phyloP scores from a whole-genome alignment of 2,888 invertebrate genomes.

The Cryptocephalus primarius region DNA sequence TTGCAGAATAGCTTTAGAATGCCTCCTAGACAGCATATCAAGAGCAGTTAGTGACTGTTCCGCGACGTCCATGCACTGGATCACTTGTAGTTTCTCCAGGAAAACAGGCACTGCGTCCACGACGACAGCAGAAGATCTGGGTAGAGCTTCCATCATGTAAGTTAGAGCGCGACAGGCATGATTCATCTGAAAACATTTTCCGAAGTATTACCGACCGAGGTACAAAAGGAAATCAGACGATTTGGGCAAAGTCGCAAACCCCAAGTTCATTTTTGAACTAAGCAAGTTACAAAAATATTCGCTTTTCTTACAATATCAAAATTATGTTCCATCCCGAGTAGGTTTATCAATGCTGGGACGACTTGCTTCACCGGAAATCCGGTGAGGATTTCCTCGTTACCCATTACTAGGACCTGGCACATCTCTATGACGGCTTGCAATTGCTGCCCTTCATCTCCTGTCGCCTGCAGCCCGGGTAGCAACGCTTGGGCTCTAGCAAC shows the following conservation, averaged over 20 bases:
- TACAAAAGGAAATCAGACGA: background rate
- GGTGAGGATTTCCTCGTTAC: slow-evolving; percentile 94
- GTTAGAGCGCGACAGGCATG: slow-evolving; percentile 96
- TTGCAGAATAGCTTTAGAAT: slow-evolving; percentile 92
- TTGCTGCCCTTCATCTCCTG: slow-evolving; percentile 91
- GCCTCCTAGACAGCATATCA: slow-evolving; percentile 92
- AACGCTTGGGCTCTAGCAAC: slow-evolving; percentile 90
- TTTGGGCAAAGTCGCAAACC: no score
- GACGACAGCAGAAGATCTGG: slow-evolving; percentile 90
- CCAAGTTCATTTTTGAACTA: no score
- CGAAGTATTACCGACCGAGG: no score
- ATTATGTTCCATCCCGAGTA: slow-evolving; percentile 95
- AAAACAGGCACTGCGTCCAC: slow-evolving; percentile 96
- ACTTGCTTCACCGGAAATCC: slow-evolving; percentile 98
- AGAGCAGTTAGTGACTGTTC: slow-evolving; percentile 96
- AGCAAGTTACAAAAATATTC: background rate
- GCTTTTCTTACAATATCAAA: slow-evolving; percentile 74
- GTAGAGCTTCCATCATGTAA: slow-evolving; percentile 98
- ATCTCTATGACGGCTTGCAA: slow-evolving; percentile 95
- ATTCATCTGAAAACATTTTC: slow-evolving; percentile 62
- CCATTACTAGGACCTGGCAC: slow-evolving; percentile 98
- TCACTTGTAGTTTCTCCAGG: slow-evolving; percentile 91
- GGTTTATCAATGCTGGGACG: slow-evolving; percentile 84
- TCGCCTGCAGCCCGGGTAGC: slow-evolving; percentile 82
- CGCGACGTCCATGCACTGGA: slow-evolving; percentile 99